These are phyloP conservation scores for Piprites chloris DNA, from an alignment of 2,113 vertebrate genomes.

Conservation along the genomic window DNA sequence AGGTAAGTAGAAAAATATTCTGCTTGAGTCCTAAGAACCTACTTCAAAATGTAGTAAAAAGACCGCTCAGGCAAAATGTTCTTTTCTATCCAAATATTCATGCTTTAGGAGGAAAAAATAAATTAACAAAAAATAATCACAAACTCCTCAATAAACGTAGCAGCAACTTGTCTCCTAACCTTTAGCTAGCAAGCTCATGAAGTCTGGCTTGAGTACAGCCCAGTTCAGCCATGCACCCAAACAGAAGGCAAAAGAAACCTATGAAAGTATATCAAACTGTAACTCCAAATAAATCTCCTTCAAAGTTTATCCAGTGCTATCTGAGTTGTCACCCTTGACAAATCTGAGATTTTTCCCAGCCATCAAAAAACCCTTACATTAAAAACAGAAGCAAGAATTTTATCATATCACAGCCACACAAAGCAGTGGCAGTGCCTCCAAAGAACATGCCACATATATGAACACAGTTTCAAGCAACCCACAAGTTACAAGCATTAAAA, in stretches of 20 bases:
- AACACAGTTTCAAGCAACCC: neutral
- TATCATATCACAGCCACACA: neutral
- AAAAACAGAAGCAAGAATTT: neutral
- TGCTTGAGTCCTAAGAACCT: neutral
- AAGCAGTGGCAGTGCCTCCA: neutral
- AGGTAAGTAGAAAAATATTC: neutral
- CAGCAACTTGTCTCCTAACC: neutral
- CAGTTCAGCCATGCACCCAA: neutral
- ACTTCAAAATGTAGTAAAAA: neutral
- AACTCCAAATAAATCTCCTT: neutral
- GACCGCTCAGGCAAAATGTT: neutral
- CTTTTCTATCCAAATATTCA: neutral
- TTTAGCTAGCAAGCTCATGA: neutral
- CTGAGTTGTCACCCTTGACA: neutral
- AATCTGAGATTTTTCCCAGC: neutral
- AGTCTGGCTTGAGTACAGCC: neutral
- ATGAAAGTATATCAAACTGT: neutral
- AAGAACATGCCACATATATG: accelerated
- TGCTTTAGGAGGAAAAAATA: neutral
- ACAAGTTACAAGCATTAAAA: neutral
- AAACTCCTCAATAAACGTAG: neutral
- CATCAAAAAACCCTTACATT: neutral
- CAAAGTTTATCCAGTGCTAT: neutral
- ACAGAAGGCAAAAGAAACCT: neutral
- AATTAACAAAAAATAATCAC: neutral